A percentile compares a stretch with the other conserved stretches of the same genome.
phyloP scores from a whole-genome alignment of 2,888 invertebrate species.

The Saturnia pavonia region DNA sequence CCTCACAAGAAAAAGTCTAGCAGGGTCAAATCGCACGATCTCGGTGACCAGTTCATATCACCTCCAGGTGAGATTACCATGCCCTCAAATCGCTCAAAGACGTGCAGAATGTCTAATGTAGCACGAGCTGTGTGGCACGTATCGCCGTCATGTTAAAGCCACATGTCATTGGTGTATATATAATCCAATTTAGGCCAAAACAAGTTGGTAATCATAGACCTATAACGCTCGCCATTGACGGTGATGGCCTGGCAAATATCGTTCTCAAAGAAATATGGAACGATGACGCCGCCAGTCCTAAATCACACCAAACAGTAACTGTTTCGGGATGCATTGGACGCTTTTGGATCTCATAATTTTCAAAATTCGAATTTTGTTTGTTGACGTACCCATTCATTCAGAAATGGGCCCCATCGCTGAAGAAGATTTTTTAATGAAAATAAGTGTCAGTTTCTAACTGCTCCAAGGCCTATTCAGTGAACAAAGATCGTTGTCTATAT shows the following conservation, averaged over 20 bases:
- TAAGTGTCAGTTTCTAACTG: background rate
- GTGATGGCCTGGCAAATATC: background rate
- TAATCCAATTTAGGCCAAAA: constrained; percentile 2
- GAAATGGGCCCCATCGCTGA: background rate
- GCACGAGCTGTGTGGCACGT: too few relatives aligned
- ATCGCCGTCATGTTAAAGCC: too few relatives aligned
- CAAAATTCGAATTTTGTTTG: background rate
- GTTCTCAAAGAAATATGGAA: constrained; percentile 1
- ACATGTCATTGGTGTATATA: background rate
- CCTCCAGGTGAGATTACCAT: too few relatives aligned
- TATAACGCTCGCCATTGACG: constrained; percentile 1
- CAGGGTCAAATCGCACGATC: too few relatives aligned
- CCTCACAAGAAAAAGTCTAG: too few relatives aligned
- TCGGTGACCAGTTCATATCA: too few relatives aligned
- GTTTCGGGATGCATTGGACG: background rate
- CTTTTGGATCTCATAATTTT: background rate
- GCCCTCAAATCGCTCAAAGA: too few relatives aligned
- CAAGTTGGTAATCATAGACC: background rate
- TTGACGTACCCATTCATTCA: background rate
- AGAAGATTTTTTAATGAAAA: constrained; percentile 2
- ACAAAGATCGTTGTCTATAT: background rate
- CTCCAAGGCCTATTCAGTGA: background rate
- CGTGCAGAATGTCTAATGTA: too few relatives aligned
- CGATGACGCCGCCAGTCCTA: background rate
- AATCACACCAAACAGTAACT: too few relatives aligned